These are phyloP conservation scores for Chesias legatella DNA, from an alignment of 2,888 invertebrate species.

Conservation along the genomic window DNA sequence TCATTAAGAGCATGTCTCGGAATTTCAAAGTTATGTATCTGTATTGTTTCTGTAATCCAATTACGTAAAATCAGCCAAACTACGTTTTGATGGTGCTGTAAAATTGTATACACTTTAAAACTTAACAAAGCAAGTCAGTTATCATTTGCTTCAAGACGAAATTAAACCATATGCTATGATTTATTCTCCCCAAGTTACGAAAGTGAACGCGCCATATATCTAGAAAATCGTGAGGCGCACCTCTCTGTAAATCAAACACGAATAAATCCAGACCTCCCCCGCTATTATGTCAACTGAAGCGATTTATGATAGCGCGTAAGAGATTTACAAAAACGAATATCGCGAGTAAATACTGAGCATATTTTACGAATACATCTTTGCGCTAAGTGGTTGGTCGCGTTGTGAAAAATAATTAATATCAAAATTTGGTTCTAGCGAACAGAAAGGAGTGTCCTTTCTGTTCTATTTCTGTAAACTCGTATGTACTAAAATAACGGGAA, in stretches of 20 bases:
- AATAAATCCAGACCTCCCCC: constrained; percentile 72
- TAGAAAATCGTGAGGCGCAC: constrained; percentile 49
- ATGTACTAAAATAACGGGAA: too few species aligned
- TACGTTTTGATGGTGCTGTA: too few species aligned
- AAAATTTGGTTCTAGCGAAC: too few species aligned
- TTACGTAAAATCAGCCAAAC: constrained; percentile 18
- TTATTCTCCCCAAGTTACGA: constrained; percentile 37
- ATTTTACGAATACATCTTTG: constrained; percentile 42
- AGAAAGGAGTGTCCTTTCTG: neutral
- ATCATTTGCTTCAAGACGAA: too few species aligned
- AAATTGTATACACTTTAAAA: too few species aligned
- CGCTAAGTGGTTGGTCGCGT: constrained; percentile 24
- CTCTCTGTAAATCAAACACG: constrained; percentile 72
- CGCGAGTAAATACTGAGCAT: constrained; percentile 62
- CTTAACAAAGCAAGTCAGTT: too few species aligned
- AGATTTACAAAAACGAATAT: constrained; percentile 68
- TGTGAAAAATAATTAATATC: too few species aligned
- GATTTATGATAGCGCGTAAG: constrained; percentile 75
- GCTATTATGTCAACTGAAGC: constrained; percentile 76
- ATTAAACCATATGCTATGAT: constrained; percentile 8
- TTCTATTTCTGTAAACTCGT: neutral
- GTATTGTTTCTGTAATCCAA: constrained; percentile 38
- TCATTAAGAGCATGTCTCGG: constrained; percentile 43
- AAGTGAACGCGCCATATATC: constrained; percentile 45
- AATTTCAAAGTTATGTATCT: constrained; percentile 47